Percentiles rank a stretch among this genome's conserved stretches.
Conservation (phyloP, 2,113 vertebrate species). For the Eubucco bourcierii region DNA sequence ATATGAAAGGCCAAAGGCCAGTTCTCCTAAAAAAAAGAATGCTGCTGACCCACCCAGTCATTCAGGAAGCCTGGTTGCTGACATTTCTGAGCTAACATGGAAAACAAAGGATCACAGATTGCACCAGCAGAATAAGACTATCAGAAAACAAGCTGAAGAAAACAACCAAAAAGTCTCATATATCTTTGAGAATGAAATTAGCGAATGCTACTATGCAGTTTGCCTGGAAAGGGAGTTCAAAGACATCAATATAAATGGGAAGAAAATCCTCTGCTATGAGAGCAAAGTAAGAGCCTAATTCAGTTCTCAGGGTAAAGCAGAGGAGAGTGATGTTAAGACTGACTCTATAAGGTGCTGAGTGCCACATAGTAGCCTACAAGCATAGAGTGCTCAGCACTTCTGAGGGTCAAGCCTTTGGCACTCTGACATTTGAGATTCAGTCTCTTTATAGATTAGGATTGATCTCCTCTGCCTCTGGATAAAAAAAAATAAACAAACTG, state of each 20-base stretch:
- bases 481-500: not conserved
- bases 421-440: conserved; percentile 31
- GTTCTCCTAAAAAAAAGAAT: not conserved
- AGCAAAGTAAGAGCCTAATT: not conserved
- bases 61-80: not conserved
- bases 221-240: not conserved
- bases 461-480: conserved; percentile 31
- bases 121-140: not conserved
- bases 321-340: not conserved
- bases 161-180: not conserved
- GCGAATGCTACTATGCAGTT: not conserved
- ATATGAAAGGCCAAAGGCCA: conserved; percentile 15
- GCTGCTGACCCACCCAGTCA: not conserved
- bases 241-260: not conserved
- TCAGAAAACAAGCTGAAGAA: not conserved
- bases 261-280: not conserved
- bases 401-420: conserved; percentile 12
- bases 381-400: not conserved
- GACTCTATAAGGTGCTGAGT: not conserved
- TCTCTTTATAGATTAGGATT: conserved; percentile 45
- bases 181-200: not conserved
- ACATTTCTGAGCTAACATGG: not conserved
- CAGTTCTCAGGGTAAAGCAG: not conserved
- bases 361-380: not conserved
- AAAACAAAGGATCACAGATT: not conserved